Percentiles rank a stretch among this genome's conserved stretches.
These are phyloP conservation scores for Ephestia elutella DNA, from an alignment of 1,140 invertebrate species.

Conservation along the genomic window DNA sequence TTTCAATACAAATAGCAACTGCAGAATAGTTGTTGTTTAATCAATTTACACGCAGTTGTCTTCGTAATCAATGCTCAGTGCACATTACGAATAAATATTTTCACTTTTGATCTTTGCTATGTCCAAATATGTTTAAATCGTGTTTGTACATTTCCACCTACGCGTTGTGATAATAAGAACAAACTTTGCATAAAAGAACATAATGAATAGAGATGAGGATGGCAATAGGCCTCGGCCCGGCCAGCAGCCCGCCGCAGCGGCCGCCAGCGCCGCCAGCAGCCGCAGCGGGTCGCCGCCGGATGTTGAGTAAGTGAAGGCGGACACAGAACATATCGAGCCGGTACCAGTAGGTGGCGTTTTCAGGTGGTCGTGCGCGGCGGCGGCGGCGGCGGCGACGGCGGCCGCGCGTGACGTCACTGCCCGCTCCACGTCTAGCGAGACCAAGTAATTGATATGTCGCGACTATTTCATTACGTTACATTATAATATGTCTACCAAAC, in stretches of 20 bases:
- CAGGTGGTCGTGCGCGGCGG: slow-evolving; percentile 18
- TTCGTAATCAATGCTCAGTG: too few relatives aligned
- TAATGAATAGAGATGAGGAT: too few relatives aligned
- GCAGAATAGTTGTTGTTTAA: too few relatives aligned
- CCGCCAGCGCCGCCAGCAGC: slow-evolving; percentile 1
- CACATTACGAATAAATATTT: too few relatives aligned
- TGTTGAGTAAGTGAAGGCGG: background rate
- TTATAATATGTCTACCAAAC: background rate
- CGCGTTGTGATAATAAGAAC: too few relatives aligned
- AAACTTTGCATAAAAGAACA: too few relatives aligned
- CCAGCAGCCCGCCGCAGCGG: background rate
- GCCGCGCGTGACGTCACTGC: slow-evolving; percentile 4
- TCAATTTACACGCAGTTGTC: too few relatives aligned
- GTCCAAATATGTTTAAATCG: too few relatives aligned
- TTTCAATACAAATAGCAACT: too few relatives aligned
- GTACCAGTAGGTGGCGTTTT: slow-evolving; percentile 20
- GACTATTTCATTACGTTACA: background rate
- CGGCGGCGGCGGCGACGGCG: slow-evolving; percentile 13
- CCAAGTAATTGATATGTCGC: background rate
- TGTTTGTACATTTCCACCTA: too few relatives aligned
- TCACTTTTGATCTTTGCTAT: too few relatives aligned
- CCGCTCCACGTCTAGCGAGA: background rate
- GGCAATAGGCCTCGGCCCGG: too few relatives aligned
- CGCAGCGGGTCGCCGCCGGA: slow-evolving; percentile 11
- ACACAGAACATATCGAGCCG: slow-evolving; percentile 1